Conservation (phyloP, 2,113 vertebrate genomes). For the Alaudala cheleensis region DNA sequence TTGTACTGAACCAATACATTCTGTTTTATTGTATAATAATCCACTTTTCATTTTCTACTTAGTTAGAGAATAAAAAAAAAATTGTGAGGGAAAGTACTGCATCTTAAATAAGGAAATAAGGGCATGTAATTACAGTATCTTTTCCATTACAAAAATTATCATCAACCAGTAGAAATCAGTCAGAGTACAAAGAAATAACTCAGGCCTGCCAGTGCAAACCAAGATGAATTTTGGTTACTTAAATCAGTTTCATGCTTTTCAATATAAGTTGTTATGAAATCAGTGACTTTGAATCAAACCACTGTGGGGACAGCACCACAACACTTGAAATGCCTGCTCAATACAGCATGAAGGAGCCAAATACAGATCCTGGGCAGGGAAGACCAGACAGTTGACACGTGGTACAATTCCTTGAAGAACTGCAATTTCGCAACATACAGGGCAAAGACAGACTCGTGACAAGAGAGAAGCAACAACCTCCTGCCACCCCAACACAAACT, state of each 20-base stretch:
- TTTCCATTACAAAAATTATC: background rate
- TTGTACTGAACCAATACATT: background rate
- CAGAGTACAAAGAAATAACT: background rate
- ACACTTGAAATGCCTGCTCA: background rate
- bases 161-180: background rate
- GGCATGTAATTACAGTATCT: background rate
- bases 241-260: background rate
- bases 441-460: background rate
- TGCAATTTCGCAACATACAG: fast-evolving
- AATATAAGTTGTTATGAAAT: background rate
- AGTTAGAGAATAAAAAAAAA: background rate
- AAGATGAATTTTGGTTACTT: background rate
- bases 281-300: background rate
- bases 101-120: background rate
- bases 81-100: background rate
- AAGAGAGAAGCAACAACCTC: background rate
- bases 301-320: background rate
- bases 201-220: background rate
- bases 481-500: background rate
- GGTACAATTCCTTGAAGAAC: background rate
- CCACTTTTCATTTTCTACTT: background rate
- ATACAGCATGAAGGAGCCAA: background rate
- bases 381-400: background rate
- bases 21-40: background rate
- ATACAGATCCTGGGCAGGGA: background rate